Conservation (phyloP, 2,797 vertebrate species). For the Fundulus diaphanus region DNA sequence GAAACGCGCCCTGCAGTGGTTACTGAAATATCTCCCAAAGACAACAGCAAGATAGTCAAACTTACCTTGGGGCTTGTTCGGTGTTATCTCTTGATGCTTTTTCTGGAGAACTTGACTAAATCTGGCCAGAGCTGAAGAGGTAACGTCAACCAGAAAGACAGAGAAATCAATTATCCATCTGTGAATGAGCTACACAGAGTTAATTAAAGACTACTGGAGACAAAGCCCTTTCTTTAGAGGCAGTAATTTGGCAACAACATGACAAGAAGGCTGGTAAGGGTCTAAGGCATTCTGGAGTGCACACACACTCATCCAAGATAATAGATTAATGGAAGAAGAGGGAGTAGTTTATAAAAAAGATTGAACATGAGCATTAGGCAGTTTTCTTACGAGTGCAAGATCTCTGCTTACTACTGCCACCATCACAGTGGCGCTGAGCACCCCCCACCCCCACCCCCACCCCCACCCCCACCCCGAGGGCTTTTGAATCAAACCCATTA, state of each 20-base stretch:
- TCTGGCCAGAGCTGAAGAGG: constrained; percentile 52
- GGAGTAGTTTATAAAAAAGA: constrained; percentile 34
- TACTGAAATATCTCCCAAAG: constrained; percentile 2
- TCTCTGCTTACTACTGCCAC: constrained; percentile 63
- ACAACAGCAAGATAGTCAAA: constrained; percentile 35
- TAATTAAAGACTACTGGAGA: constrained; percentile 59
- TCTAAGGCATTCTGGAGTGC: constrained; percentile 26
- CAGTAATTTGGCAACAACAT: constrained; percentile 61
- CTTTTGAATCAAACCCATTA: constrained; percentile 76
- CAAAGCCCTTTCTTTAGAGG: constrained; percentile 55
- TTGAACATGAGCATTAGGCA: constrained; percentile 40
- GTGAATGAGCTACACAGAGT: constrained; percentile 57
- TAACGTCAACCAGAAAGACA: constrained; percentile 36
- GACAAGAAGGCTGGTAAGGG: constrained; percentile 37
- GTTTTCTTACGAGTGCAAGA: constrained; percentile 67
- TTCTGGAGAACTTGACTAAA: constrained; percentile 61
- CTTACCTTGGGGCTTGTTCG: constrained; percentile 51
- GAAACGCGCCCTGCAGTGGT: constrained; percentile 39
- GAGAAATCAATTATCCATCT: constrained; percentile 58
- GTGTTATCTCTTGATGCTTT: constrained; percentile 55
- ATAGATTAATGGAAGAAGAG: constrained; percentile 41
- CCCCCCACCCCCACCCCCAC: too few relatives aligned
- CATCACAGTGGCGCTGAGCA: constrained; percentile 66
- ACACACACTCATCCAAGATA: constrained; percentile 51
- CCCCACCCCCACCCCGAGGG: constrained; percentile 61